Base-by-base conservation (phyloP, 2,888 invertebrate genomes). In the Serrognathus titanus region DNA sequence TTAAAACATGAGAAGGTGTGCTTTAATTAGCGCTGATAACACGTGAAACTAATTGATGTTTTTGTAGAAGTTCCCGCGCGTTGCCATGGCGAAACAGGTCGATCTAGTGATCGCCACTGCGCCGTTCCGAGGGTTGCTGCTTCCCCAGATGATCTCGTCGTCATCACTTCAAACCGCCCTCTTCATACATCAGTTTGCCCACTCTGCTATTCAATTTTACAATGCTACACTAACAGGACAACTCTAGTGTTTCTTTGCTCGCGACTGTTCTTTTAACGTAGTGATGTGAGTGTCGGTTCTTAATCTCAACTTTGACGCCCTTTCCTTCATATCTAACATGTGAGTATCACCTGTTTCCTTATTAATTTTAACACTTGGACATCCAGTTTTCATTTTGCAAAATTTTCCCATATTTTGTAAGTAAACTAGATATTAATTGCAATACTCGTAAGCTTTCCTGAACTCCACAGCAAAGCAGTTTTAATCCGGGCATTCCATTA, bases 1-100 rank as follows among this genome's bases (percentile, higher is more conserved):
- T 31, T 31, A 31, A 31, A 31, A 31, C 24, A 31, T 31, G 24
- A 31, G 24, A 16, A 43, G 13, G 12, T 43, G 3, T 9, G 12
- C 43, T 12, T 40, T 43, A 43, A 43, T 43, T 40, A 12, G 11
- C 3, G 43, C 9, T 13, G 43, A 43, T 16, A 9, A 43, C 48
- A 59, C 50, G 53, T 53, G 59, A 57, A 57, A 51, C 53, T 65
- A 65, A 67, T 66, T 62, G 69, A 60, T 64, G 64, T 68, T 71
- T 70, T 68, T 67, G 67, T 69, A 65, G 68, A 68, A 67, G 13
- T 71, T 75, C 72, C 72, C 75, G 75, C 73, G 68, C 62, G 75
- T 76, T 72, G 71, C 73, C 69, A 73, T 73, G 70, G 69, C 65
- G 64, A 74, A 71, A 67, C 63, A 69, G 72, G 71, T 75, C 75